These are phyloP conservation scores for Ceraclea dissimilis DNA, from an alignment of 2,888 invertebrate genomes.

Conservation along the genomic window DNA sequence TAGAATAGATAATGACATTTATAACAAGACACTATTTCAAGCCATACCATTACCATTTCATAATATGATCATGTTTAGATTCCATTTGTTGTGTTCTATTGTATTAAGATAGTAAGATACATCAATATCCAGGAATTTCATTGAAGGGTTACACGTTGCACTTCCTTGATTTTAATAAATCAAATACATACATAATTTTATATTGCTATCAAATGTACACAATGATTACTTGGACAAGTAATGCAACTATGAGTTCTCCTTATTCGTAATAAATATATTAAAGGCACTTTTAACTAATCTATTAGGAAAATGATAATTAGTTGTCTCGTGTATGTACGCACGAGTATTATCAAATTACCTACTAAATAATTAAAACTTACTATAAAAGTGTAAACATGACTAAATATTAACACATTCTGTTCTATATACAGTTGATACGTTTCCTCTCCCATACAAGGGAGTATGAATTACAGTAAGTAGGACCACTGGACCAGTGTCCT, in stretches of 20 bases:
- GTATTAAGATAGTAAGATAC: neutral
- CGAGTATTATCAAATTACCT: too few species aligned
- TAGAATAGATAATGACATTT: too few species aligned
- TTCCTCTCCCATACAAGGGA: too few species aligned
- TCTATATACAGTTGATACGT: too few species aligned
- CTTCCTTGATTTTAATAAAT: neutral
- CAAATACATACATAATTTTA: neutral
- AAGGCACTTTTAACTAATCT: slow-evolving; percentile 15
- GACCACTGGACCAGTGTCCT: too few species aligned
- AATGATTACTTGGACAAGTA: neutral
- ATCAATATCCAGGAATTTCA: neutral
- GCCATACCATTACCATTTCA: too few species aligned
- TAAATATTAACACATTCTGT: too few species aligned
- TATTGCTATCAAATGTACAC: too few species aligned
- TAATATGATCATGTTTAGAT: neutral
- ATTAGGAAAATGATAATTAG: slow-evolving; percentile 8
- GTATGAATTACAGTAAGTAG: neutral
- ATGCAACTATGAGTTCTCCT: neutral
- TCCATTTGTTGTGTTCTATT: neutral
- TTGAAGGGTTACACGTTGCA: neutral
- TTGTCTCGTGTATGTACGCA: too few species aligned
- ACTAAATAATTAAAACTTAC: too few species aligned
- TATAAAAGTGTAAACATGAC: too few species aligned
- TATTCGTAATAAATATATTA: neutral
- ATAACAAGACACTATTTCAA: too few species aligned